These are phyloP conservation scores for Bufo bufo DNA, from an alignment of 2,113 vertebrate genomes.

Conservation along the genomic window DNA sequence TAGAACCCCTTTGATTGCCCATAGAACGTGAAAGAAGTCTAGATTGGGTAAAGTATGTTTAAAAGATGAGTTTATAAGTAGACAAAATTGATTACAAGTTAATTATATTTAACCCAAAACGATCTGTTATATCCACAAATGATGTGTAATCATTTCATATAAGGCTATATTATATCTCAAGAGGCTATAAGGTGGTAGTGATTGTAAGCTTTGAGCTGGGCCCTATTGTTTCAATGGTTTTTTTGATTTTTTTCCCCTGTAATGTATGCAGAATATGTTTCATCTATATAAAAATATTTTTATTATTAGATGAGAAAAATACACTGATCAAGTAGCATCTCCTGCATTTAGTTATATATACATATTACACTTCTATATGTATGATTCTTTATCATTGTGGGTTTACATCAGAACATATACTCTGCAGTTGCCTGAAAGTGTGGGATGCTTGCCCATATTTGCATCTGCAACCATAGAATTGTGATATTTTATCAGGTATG, in stretches of 20 bases:
- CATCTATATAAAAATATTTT: too few relatives aligned
- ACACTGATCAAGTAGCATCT: too few relatives aligned
- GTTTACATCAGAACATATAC: not conserved
- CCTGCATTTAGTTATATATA: not conserved
- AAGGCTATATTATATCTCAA: too few relatives aligned
- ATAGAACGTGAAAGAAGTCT: too few relatives aligned
- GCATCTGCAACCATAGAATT: not conserved
- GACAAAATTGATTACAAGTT: not conserved
- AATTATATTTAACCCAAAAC: not conserved
- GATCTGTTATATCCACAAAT: not conserved
- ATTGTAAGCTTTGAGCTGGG: too few relatives aligned
- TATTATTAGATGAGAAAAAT: too few relatives aligned
- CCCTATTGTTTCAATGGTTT: too few relatives aligned
- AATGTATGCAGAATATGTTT: too few relatives aligned
- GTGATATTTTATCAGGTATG: slow-evolving; percentile 32
- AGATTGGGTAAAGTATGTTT: too few relatives aligned
- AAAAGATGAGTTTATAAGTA: not conserved
- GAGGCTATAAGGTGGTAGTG: too few relatives aligned
- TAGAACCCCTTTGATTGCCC: too few relatives aligned
- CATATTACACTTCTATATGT: not conserved
- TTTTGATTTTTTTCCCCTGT: too few relatives aligned
- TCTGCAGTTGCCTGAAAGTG: not conserved
- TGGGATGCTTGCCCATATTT: not conserved
- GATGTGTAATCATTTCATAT: not conserved
- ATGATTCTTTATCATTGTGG: not conserved